A percentile compares a stretch with the other conserved stretches of the same genome.
phyloP scores from a whole-genome alignment of 2,797 vertebrate genomes.

The Enteromius trimaculatus region DNA sequence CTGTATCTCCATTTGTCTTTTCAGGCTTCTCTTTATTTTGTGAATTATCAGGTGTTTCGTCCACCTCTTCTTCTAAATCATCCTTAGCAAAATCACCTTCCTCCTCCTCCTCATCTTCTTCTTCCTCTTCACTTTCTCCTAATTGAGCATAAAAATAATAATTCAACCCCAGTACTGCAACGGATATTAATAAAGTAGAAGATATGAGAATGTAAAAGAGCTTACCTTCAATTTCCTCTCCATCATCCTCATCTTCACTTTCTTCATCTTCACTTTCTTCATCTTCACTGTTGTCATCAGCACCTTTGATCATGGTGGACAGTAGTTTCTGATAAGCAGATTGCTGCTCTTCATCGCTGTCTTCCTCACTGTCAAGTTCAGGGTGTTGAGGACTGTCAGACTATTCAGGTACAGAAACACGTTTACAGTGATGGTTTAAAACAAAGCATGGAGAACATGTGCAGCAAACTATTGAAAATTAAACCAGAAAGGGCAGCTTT shows the following conservation, averaged over 20 bases:
- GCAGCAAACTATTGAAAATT: neutral
- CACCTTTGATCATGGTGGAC: slow-evolving; percentile 79
- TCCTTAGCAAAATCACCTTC: slow-evolving; percentile 38
- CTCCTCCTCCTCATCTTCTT: slow-evolving; percentile 45
- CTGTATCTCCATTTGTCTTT: slow-evolving; percentile 9
- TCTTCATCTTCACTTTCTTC: slow-evolving; percentile 83
- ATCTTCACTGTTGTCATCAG: slow-evolving; percentile 74
- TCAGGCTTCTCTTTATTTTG: slow-evolving; percentile 42
- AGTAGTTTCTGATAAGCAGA: slow-evolving; percentile 90
- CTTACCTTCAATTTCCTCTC: slow-evolving; percentile 13
- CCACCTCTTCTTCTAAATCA: slow-evolving; percentile 35
- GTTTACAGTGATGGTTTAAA: neutral
- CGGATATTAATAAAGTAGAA: neutral
- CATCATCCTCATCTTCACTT: slow-evolving; percentile 62
- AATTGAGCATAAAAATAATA: neutral
- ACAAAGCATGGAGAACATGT: neutral
- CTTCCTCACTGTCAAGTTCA: slow-evolving; percentile 74
- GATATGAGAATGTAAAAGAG: neutral
- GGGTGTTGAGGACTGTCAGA: slow-evolving; percentile 81
- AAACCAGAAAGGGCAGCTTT: neutral
- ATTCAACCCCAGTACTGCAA: neutral
- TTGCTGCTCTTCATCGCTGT: slow-evolving; percentile 77
- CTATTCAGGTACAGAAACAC: slow-evolving; percentile 67
- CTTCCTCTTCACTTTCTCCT: slow-evolving; percentile 51
- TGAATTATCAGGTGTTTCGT: neutral